Evolutionary conservation across 1,140 invertebrate genomes (phyloP), one percentile per base, ranked within the genome.

Genomic region (Drosophila persimilis): DNA sequence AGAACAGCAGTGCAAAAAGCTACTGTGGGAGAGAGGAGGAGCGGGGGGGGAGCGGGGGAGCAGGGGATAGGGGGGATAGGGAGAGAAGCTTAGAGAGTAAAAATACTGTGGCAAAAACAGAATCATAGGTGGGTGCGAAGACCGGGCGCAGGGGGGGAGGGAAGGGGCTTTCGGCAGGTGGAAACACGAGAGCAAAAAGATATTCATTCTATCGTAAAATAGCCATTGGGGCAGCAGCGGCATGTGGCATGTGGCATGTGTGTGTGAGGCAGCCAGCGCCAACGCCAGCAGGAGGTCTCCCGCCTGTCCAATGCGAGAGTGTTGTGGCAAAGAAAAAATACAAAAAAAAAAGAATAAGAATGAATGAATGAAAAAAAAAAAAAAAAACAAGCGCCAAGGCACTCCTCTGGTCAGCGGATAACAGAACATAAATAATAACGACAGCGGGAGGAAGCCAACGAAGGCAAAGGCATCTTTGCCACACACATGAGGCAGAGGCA

Each of bases 381-480:
- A 11, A 9, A 69, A 83, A 74, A 77, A 71, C 69, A 86, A 88
- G 64, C 70, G 66, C 69, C 77, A 80, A 81, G 58, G 78, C 83
- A 90, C 79, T 90, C 76, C 83, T 90, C 83, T 90, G 88, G 86
- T 81, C 86, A 88, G 83, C 86, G 77, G 86, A 89, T 89, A 90
- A 90, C 86, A 83, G 86, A 86, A 80, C 86, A 90, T 90, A 90
- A 90, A 90, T 90, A 90, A 90, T 90, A 90, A 90, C 86, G 77
- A 80, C 80, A 76, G 69, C 20, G 45, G 35, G 52, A 64, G 70
- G 58, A 65, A 63, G 73, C 67, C 55, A 62, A 45, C 61, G 70
- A 66, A 52, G 58, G 17, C 17, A 1, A 62, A 65, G 64, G 47
- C 7, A 6, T 6, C 24, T 26, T 53, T 26, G 57, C 56, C n/a